These are phyloP conservation scores for Henricia sp. DNA, from an alignment of 53 echinoderm and acorn worm genomes.

Conservation along the genomic window DNA sequence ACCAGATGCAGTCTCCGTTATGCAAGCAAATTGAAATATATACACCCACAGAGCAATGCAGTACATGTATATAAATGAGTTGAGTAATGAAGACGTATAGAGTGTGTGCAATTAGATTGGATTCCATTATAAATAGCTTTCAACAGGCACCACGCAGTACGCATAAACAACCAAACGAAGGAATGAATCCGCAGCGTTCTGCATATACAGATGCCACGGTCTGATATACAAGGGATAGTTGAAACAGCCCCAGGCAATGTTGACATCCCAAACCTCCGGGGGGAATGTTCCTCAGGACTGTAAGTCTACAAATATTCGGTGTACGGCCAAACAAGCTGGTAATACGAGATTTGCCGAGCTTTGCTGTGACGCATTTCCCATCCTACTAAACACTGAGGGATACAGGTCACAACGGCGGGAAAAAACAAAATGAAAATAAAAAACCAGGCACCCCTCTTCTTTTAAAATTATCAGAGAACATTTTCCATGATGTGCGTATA, in stretches of 20 bases:
- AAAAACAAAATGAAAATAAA: no score
- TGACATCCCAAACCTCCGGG: slow-evolving; percentile 22
- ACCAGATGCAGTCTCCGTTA: no score
- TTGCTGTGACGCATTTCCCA: slow-evolving; percentile 50
- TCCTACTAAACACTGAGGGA: no score
- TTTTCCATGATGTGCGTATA: no score
- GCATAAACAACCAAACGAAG: slow-evolving; percentile 12
- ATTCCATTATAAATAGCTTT: slow-evolving; percentile 30
- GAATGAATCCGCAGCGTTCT: background rate
- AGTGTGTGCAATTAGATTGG: slow-evolving; percentile 1
- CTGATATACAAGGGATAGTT: slow-evolving; percentile 7
- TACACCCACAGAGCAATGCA: no score
- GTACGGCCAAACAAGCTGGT: slow-evolving; percentile 11
- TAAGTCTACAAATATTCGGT: slow-evolving; percentile 3
- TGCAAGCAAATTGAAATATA: no score
- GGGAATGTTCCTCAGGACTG: background rate
- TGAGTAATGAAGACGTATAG: slow-evolving; percentile 10
- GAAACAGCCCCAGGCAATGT: slow-evolving; percentile 29
- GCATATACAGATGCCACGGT: background rate
- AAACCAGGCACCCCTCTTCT: no score
- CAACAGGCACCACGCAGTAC: background rate
- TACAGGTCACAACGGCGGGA: no score
- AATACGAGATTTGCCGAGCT: slow-evolving; percentile 28
- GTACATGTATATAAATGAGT: no score
- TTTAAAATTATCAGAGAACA: no score